phyloP scores from a whole-genome alignment of 2,113 vertebrate species.

The Mionectes macconnelli region DNA sequence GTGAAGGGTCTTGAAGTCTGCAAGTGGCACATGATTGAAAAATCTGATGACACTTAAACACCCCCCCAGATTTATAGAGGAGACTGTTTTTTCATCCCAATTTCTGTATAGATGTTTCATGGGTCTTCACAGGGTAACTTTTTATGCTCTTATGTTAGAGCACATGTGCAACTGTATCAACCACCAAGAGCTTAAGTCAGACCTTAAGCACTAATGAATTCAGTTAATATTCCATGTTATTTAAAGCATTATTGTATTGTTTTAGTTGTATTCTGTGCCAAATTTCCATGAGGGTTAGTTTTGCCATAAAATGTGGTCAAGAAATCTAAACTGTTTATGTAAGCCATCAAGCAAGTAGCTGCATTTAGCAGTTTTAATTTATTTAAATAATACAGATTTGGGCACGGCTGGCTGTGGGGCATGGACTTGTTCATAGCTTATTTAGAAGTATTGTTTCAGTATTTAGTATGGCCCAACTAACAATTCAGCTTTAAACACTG shows the following conservation, averaged over 20 bases:
- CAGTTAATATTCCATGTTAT: neutral
- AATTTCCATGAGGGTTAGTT: neutral
- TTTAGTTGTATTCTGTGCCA: neutral
- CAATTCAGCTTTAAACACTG: neutral
- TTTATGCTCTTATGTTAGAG: neutral
- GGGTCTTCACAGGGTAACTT: neutral
- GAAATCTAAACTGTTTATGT: slow-evolving; percentile 22
- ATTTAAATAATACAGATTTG: neutral
- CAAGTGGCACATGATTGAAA: neutral
- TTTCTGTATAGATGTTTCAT: neutral
- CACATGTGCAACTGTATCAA: neutral
- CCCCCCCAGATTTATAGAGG: neutral
- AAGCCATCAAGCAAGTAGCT: slow-evolving; percentile 16
- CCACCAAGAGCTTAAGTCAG: neutral
- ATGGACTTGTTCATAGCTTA: neutral
- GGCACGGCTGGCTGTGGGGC: neutral
- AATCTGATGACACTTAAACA: neutral
- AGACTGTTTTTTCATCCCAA: neutral
- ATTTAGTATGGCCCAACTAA: neutral
- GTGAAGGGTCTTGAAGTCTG: slow-evolving; percentile 18
- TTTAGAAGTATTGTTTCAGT: slow-evolving; percentile 12
- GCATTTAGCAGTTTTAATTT: neutral
- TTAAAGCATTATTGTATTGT: neutral
- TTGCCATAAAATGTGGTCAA: slow-evolving; percentile 12
- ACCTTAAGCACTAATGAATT: neutral